Evolutionary conservation across 2,113 vertebrate species (phyloP).

Genomic region (Eulemur macaco): DNA sequence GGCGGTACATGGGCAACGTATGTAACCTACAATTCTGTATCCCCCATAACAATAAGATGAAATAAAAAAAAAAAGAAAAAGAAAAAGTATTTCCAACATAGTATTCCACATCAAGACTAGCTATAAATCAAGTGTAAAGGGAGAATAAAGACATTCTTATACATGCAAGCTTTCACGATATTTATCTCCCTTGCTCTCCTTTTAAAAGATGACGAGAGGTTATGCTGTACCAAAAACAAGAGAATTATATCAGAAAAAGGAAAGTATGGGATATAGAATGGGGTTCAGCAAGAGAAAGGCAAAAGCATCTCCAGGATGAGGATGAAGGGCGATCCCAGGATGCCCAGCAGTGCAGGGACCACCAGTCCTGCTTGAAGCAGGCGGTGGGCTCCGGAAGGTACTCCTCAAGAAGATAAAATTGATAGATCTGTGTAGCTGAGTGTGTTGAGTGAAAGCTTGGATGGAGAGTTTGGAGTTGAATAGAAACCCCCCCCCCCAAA

Average conservation of each 20-base stretch:
- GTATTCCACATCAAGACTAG: neutral
- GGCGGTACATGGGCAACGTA: no score
- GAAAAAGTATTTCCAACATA: neutral
- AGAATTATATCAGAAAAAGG: neutral
- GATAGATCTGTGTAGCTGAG: neutral
- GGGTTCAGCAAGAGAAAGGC: neutral
- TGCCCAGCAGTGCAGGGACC: neutral
- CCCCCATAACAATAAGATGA: no score
- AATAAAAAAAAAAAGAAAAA: no score
- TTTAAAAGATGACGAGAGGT: neutral
- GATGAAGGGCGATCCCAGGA: neutral
- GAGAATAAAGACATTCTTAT: neutral
- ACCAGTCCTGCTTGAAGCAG: neutral
- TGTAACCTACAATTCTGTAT: no score
- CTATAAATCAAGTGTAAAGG: neutral
- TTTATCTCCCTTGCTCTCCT: neutral
- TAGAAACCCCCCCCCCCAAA: neutral
- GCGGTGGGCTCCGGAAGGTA: neutral
- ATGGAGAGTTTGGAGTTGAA: neutral
- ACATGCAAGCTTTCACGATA: neutral
- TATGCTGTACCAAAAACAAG: neutral
- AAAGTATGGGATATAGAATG: neutral
- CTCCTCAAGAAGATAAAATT: neutral
- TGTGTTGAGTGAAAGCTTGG: neutral
- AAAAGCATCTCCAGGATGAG: neutral